phyloP scores from a whole-genome alignment of 1,140 invertebrate species.

The Zaprionus vittiger region DNA sequence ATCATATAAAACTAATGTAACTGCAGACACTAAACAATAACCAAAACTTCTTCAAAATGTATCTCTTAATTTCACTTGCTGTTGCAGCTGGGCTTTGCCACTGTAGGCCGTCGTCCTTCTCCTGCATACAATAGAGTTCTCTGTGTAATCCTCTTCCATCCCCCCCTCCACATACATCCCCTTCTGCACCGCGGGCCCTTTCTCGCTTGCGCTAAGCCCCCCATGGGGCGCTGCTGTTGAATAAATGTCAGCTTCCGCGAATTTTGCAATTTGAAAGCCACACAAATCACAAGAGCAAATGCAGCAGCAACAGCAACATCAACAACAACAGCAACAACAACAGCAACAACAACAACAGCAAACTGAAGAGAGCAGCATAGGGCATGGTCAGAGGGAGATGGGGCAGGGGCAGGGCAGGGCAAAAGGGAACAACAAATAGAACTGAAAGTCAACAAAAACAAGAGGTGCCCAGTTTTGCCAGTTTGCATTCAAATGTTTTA shows the following conservation, averaged over 20 bases:
- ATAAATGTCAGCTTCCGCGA: constrained; percentile 78
- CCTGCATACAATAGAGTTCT: constrained; percentile 38
- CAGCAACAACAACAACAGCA: not conserved
- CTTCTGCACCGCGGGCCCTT: not conserved
- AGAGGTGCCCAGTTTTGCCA: constrained; percentile 39
- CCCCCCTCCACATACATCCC: not conserved
- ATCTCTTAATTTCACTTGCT: no score
- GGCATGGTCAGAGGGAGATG: not conserved
- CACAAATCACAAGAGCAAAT: constrained; percentile 72
- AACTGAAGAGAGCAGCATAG: no score
- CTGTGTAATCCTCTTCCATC: not conserved
- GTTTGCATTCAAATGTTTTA: constrained; percentile 67
- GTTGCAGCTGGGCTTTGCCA: not conserved
- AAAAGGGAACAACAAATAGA: constrained; percentile 15
- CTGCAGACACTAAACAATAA: no score
- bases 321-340: not conserved
- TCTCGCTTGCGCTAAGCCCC: constrained; percentile 1
- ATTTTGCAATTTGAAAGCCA: constrained; percentile 81
- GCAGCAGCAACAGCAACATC: constrained; percentile 34
- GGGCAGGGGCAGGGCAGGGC: not conserved
- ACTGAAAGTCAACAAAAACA: constrained; percentile 42
- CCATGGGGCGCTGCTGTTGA: constrained; percentile 50
- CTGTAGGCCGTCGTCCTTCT: not conserved
- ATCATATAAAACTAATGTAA: no score
- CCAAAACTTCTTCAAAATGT: no score